Percentiles rank a stretch among this genome's conserved stretches.
phyloP scores from a whole-genome alignment of 2,888 invertebrate genomes.

The Calameuta filiformis region DNA sequence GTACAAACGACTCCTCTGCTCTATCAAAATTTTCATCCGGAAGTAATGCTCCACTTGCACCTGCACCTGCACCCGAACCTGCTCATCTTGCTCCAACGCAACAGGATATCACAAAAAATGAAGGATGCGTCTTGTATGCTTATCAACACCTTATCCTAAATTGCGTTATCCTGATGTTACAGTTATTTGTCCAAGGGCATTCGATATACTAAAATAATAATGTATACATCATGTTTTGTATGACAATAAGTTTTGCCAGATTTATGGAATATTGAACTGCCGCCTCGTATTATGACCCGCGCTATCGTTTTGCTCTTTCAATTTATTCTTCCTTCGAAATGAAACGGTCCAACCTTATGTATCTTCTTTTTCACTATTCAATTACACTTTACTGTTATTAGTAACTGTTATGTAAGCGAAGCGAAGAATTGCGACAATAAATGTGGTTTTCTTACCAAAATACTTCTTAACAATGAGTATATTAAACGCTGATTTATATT shows the following conservation, averaged over 20 bases:
- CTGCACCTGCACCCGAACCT: constrained; percentile 38
- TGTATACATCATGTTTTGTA: constrained; percentile 42
- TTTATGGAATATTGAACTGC: constrained; percentile 14
- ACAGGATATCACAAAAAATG: constrained; percentile 19
- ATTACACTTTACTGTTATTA: not conserved
- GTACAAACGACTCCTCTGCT: constrained; percentile 27
- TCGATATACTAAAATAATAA: constrained; percentile 11
- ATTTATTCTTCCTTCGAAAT: not conserved
- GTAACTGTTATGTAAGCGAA: constrained; percentile 1
- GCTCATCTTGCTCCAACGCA: constrained; percentile 42
- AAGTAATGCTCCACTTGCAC: not conserved
- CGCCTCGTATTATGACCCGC: not conserved
- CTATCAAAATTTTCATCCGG: constrained; percentile 15
- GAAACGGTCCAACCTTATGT: not conserved
- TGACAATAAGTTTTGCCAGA: constrained; percentile 41
- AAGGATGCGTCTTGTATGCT: not conserved
- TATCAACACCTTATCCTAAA: not conserved
- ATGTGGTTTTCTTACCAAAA: constrained; percentile 35
- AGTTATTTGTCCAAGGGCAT: not conserved
- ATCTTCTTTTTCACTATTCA: not conserved
- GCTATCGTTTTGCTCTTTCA: not conserved
- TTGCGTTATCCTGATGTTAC: not conserved
- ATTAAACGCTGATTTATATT: not conserved
- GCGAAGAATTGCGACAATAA: constrained; percentile 42
- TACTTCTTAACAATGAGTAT: not conserved